Evolutionary conservation across 2,797 vertebrate species (phyloP), one percentile per base, ranked within the genome.

Genomic region (Diglossa cyanea): DNA sequence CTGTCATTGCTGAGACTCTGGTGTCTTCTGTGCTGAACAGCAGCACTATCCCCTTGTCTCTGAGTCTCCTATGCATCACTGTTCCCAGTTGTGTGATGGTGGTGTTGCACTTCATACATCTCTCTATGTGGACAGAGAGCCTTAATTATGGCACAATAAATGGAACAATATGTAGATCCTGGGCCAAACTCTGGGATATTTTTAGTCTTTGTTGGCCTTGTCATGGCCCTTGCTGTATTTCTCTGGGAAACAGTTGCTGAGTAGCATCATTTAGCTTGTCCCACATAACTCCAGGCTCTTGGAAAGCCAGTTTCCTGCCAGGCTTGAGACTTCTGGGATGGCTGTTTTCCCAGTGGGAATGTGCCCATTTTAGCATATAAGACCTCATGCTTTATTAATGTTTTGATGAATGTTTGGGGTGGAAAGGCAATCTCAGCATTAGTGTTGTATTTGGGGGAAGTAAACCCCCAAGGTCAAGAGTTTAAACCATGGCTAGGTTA

Each of bases 201-300:
- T 97, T 97, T 97, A 93, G 87, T 42, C 77, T 80, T 84, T 84
- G 35, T 73, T 96, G 94, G 88, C 90, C 89, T 93, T 94, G 61
- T 88, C 78, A 28, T 58, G 86, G 94, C 86, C 93, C 65, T 96
- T 2, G 5, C 74, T 89, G 47, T 88, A 94, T 93, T 96, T 97
- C 94, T 87, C 87, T 96, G 96, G 94, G 96, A 97, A 97, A 90
- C 80, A 40, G 81, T 96, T 95, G 75, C 80, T 96, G 96, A 93
- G 95, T 86, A 97, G 92, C 94, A 94, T 92, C 87, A 28, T 93
- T 95, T 93, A 83, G 65, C 66, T 94, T 80, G 84, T 94, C 73
- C 87, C 87, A 93, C 94, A 82, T 93, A 95, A 94, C 86, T 94
- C 77, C 2, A 30, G 76, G 66, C 87, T 92, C 72, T 94, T 88